These are phyloP conservation scores for Nanger granti DNA, from an alignment of 2,113 vertebrate genomes.

Conservation along the genomic window DNA sequence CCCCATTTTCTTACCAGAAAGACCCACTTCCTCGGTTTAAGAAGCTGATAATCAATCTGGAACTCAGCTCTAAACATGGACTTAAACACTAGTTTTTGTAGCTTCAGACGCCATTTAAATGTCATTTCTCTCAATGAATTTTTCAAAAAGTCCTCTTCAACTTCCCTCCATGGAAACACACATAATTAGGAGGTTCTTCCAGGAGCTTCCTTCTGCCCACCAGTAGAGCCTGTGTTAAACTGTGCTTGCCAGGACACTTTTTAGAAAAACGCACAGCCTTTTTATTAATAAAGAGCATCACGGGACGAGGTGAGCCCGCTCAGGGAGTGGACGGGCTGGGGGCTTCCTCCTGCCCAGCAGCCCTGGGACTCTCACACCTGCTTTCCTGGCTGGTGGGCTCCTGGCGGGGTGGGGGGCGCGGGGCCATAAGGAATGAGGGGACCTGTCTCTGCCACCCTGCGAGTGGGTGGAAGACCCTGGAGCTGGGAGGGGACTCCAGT, in stretches of 20 bases:
- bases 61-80: not conserved
- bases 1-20: not conserved
- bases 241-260: not conserved
- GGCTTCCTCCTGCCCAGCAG: not conserved
- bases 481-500: not conserved
- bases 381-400: not conserved
- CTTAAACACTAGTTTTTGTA: not conserved
- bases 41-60: not conserved
- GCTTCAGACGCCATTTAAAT: not conserved
- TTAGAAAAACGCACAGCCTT: not conserved
- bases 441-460: not conserved
- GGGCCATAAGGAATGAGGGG: accelerated
- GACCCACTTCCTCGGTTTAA: not conserved
- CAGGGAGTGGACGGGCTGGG: not conserved
- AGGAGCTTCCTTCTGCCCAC: not conserved
- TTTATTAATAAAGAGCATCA: not conserved
- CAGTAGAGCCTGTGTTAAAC: not conserved
- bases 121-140: not conserved
- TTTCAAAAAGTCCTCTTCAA: not conserved
- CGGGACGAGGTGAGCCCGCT: accelerated
- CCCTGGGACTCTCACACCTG: not conserved
- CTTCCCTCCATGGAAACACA: not conserved
- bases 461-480: not conserved
- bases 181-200: not conserved
- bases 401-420: accelerated